Conservation (phyloP, 2,113 vertebrate genomes). For the Neofelis nebulosa region DNA sequence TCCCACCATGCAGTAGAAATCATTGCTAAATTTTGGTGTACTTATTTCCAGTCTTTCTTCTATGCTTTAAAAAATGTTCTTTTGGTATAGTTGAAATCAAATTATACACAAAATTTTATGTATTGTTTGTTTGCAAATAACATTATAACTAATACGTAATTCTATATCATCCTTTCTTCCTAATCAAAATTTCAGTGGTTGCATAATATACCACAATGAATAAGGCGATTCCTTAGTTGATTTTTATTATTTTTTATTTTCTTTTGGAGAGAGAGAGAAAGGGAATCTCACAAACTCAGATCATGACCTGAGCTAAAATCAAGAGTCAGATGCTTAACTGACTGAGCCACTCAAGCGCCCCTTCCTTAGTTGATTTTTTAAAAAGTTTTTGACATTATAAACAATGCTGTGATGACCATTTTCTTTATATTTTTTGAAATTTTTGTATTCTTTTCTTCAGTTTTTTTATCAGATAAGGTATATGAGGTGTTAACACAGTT, state of each 20-base stretch:
- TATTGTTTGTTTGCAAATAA: background rate
- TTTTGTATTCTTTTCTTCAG: slow-evolving; percentile 20
- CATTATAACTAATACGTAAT: background rate
- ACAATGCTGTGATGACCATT: background rate
- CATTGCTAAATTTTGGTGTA: background rate
- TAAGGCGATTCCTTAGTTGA: background rate
- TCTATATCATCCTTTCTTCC: background rate
- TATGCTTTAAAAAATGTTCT: background rate
- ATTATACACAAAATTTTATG: background rate
- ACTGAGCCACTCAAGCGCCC: no score
- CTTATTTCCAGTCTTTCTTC: background rate
- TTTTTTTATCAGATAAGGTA: background rate
- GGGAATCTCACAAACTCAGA: no score
- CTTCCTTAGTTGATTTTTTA: background rate
- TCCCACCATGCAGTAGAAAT: background rate
- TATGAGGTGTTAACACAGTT: background rate
- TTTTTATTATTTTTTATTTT: background rate
- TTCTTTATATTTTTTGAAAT: background rate
- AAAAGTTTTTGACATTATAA: background rate
- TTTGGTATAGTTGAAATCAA: background rate
- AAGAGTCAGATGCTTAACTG: no score
- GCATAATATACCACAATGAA: background rate
- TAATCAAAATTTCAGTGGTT: background rate
- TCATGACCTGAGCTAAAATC: no score
- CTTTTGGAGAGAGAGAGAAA: no score